Evolutionary conservation across 2,888 invertebrate species (phyloP), one percentile per base, ranked within the genome.

Genomic region (Erebia epiphron): DNA sequence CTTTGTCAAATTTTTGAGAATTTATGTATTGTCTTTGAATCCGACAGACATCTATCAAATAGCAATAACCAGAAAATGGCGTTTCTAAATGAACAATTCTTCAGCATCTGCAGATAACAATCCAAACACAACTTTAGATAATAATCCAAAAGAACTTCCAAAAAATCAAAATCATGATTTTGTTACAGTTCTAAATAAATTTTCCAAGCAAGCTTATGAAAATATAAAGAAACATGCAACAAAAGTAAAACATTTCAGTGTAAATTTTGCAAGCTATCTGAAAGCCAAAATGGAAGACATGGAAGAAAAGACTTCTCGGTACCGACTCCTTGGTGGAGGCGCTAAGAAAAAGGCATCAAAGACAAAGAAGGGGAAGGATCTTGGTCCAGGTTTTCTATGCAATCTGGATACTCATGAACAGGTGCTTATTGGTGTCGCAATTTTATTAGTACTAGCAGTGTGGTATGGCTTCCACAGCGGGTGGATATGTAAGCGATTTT

Each of bases 291-390:
- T 60, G 60, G 60, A 26, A 41, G 60, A 60, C 3, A 10, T 16
- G n/a, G 60, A 60, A 43, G 60, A 43, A 16, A 60, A 60, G 41
- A 11, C 14, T 4, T 60, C 60, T 16, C n/a, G 60, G 14, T 41
- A 26, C 14, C 60, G 60, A 16, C 9, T 16, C 0, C 41, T 26
- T n/a, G 13, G 21, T 4, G 11, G 46, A 4, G 8, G 8, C n/a
- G n/a, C 3, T 16, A 60, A 60, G 41, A 60, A 60, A 43, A 60
- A 60, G 41, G 60, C 9, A 35, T 9, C 58, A 10, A 5, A 14
- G n/a, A 2, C 54, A 9, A 54, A 54, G 16, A 54, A 54, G 54
- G 54, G 16, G 18, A 16, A 16, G 18, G 16, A 18, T 54, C 10
- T 2, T 2, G 16, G n/a, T n/a, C 52, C n/a, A 16, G n/a, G 18